Conservation (phyloP, 2,797 vertebrate genomes). For the Amphiprion clarkii region DNA sequence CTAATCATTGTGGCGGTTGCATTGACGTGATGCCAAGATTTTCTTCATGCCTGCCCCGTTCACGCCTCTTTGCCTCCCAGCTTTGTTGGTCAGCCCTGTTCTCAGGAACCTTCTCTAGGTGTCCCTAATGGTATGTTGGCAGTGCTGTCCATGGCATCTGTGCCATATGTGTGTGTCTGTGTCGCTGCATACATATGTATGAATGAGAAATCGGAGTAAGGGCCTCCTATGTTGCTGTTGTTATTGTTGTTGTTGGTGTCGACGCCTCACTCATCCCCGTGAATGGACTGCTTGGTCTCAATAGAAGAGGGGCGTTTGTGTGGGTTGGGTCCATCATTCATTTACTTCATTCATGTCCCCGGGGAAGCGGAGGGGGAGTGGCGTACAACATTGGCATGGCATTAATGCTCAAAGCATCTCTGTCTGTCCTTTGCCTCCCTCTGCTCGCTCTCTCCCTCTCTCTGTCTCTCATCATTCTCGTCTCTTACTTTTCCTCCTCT, state of each 20-base stretch:
- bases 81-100: constrained; percentile 79
- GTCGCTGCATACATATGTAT: constrained; percentile 75
- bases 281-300: constrained; percentile 79
- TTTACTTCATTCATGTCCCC: constrained; percentile 79
- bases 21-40: constrained; percentile 82
- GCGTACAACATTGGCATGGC: constrained; percentile 68
- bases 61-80: constrained; percentile 71
- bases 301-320: constrained; percentile 81
- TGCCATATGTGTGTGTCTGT: constrained; percentile 72
- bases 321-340: constrained; percentile 83
- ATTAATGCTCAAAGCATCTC: constrained; percentile 61
- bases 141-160: constrained; percentile 63
- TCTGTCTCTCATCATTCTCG: constrained; percentile 57
- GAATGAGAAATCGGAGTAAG: constrained; percentile 75
- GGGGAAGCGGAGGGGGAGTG: constrained; percentile 71
- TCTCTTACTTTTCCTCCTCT: constrained; percentile 56
- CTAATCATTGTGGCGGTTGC: constrained; percentile 72
- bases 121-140: constrained; percentile 79
- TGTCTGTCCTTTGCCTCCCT: constrained; percentile 57
- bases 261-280: constrained; percentile 84
- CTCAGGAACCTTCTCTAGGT: constrained; percentile 84
- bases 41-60: constrained; percentile 62
- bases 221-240: constrained; percentile 83
- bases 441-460: constrained; percentile 45
- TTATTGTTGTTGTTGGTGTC: constrained; percentile 83